Evolutionary conservation across 2,113 vertebrate genomes (phyloP).

Genomic region (Corynorhinus townsendii): DNA sequence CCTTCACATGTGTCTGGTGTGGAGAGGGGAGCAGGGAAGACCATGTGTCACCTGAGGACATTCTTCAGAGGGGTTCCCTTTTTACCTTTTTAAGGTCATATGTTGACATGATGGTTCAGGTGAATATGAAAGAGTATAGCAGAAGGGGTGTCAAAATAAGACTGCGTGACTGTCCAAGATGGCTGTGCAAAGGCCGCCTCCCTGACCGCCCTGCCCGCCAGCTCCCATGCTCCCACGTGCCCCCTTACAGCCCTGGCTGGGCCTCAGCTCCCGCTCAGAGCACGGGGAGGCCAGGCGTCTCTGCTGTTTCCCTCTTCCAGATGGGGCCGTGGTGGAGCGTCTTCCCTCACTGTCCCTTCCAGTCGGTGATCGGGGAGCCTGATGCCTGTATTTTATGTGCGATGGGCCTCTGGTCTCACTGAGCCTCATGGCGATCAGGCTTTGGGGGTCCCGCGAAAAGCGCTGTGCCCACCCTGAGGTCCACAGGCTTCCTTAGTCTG

Average conservation of each 20-base stretch:
- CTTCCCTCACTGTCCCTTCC: too few relatives aligned
- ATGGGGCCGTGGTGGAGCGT: accelerated
- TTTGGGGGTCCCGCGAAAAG: neutral
- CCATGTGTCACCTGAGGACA: neutral
- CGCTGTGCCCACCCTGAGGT: accelerated
- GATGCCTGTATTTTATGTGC: accelerated
- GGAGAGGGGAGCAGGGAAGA: neutral
- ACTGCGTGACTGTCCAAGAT: neutral
- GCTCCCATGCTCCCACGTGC: neutral
- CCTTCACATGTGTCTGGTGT: neutral
- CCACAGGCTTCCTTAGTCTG: neutral
- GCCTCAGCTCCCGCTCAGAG: neutral
- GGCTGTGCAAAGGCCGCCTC: neutral
- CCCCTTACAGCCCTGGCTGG: neutral
- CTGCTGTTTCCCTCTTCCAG: neutral
- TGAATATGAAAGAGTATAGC: too few relatives aligned
- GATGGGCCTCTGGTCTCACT: neutral
- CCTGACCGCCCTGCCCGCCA: neutral
- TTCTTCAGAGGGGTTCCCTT: neutral
- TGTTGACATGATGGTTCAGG: accelerated
- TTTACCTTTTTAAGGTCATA: neutral
- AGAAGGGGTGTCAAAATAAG: neutral
- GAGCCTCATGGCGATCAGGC: accelerated
- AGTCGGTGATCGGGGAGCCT: too few relatives aligned
- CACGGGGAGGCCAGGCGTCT: neutral